Evolutionary conservation across 2,888 invertebrate genomes (phyloP).

Genomic region (Lymantria dispar): DNA sequence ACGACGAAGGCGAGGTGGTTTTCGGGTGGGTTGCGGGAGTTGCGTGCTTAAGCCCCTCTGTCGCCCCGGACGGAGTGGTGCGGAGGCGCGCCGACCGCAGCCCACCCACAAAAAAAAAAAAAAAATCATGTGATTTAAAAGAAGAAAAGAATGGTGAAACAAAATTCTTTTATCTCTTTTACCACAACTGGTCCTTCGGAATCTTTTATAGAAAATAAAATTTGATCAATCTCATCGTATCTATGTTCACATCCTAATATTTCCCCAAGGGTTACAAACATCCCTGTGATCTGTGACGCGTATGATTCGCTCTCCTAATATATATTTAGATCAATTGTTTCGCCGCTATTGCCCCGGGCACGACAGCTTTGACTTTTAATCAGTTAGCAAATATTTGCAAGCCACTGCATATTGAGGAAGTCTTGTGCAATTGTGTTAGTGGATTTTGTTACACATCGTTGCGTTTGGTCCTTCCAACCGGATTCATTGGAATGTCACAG

Average conservation of each 20-base stretch:
- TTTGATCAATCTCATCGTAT: neutral
- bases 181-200: too few species aligned
- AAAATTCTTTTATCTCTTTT: too few species aligned
- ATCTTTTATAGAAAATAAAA: too few species aligned
- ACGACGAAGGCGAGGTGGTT: too few species aligned
- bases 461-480: conserved; percentile 36
- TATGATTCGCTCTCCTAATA: conserved; percentile 69
- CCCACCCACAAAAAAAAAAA: too few species aligned
- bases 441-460: conserved; percentile 52
- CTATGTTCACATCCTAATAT: conserved; percentile 19
- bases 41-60: too few species aligned
- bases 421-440: conserved; percentile 75
- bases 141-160: too few species aligned
- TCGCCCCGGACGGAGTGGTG: too few species aligned
- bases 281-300: conserved; percentile 70
- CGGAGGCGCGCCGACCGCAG: too few species aligned
- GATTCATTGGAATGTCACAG: conserved; percentile 61
- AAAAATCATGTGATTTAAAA: too few species aligned
- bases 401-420: conserved; percentile 71
- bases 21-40: too few species aligned
- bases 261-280: conserved; percentile 29
- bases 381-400: conserved; percentile 73
- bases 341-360: conserved; percentile 60
- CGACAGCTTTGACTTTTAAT: conserved; percentile 78
- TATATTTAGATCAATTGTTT: conserved; percentile 72